These are phyloP conservation scores for Sesamia nonagrioides DNA, from an alignment of 1,140 invertebrate genomes.

Conservation along the genomic window DNA sequence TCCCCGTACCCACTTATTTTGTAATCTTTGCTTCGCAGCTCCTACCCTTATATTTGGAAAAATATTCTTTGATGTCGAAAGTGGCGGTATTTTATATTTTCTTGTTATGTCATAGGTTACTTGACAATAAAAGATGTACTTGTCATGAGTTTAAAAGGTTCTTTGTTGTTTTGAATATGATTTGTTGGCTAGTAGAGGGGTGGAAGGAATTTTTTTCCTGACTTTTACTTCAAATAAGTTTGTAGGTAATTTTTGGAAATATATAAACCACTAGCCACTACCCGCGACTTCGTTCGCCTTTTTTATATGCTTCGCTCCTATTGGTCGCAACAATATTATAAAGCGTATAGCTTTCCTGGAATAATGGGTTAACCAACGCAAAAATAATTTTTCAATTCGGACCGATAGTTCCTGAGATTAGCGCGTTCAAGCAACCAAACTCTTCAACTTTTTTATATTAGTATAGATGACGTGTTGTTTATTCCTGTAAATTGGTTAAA, in stretches of 20 bases:
- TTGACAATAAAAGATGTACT: constrained; percentile 30
- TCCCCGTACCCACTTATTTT: constrained; percentile 41
- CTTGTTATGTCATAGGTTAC: constrained; percentile 40
- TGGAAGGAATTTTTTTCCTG: neutral
- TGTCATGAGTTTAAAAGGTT: constrained; percentile 23
- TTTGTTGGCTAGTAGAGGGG: neutral
- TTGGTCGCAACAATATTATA: no score
- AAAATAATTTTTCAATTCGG: no score
- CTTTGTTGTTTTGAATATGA: constrained; percentile 11
- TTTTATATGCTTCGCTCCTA: no score
- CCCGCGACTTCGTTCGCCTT: no score
- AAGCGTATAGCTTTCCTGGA: no score
- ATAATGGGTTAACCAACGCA: no score
- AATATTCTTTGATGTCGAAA: constrained; percentile 47
- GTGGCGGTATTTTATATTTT: constrained; percentile 44
- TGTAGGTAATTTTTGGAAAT: neutral
- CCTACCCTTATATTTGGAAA: constrained; percentile 30
- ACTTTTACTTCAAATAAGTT: neutral
- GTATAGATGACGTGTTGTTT: no score
- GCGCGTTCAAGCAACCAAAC: no score
- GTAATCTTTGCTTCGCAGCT: constrained; percentile 44
- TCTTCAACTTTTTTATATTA: no score
- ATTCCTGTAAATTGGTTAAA: no score
- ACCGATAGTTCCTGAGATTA: no score
- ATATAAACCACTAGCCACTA: no score